phyloP scores from a whole-genome alignment of 2,113 vertebrate genomes.

The Euleptes europaea region DNA sequence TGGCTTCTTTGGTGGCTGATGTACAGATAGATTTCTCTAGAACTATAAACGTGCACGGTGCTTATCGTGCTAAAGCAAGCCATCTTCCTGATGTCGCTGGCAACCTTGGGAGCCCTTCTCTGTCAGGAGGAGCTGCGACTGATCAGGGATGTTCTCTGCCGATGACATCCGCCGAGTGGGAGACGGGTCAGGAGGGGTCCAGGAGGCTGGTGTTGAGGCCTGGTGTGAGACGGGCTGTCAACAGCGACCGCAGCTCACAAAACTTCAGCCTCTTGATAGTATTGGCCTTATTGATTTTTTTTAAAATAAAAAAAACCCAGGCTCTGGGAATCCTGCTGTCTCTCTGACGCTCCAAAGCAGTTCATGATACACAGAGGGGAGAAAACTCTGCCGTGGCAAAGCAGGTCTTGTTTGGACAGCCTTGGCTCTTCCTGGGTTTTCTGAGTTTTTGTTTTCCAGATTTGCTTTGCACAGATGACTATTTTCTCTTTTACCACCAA shows the following conservation, averaged over 20 bases:
- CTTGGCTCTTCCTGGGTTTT: neutral
- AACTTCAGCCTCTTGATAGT: accelerated
- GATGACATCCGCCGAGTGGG: neutral
- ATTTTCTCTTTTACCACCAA: neutral
- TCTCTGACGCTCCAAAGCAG: constrained; percentile 31
- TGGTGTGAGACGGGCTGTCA: accelerated
- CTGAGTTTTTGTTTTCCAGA: neutral
- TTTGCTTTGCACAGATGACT: neutral
- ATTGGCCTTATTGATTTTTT: neutral
- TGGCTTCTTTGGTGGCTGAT: neutral
- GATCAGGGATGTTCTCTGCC: neutral
- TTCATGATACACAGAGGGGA: constrained; percentile 2
- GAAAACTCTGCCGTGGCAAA: neutral
- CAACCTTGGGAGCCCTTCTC: neutral
- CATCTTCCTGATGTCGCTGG: neutral
- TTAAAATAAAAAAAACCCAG: constrained; percentile 5
- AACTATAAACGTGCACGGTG: neutral
- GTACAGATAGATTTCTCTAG: neutral
- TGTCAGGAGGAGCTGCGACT: neutral
- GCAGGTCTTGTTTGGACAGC: neutral
- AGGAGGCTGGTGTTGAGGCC: neutral
- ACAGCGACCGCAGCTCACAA: neutral
- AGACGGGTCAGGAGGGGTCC: neutral
- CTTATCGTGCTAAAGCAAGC: neutral
- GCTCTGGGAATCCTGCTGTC: neutral